phyloP scores from a whole-genome alignment of 2,797 vertebrate species.

The Brachyalestes nurse region DNA sequence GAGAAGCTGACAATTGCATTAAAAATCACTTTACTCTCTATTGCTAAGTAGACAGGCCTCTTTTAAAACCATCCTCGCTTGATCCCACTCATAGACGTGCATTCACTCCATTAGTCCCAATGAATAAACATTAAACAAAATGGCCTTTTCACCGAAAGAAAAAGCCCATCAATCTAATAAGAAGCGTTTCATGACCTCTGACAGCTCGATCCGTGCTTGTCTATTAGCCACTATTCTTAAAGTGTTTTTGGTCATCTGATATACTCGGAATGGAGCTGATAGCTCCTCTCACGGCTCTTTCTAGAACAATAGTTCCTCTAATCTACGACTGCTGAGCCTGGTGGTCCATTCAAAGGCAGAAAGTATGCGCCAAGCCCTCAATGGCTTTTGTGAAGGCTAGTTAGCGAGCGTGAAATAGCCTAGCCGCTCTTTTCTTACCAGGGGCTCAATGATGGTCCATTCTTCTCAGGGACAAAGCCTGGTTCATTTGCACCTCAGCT shows the following conservation, averaged over 20 bases:
- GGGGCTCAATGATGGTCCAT: slow-evolving; percentile 74
- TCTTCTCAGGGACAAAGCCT: slow-evolving; percentile 79
- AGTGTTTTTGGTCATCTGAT: slow-evolving; percentile 77
- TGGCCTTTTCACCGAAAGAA: slow-evolving; percentile 34
- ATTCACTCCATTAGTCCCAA: slow-evolving; percentile 56
- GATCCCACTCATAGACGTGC: slow-evolving; percentile 34
- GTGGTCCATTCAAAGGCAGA: slow-evolving; percentile 79
- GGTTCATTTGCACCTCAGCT: slow-evolving; percentile 82
- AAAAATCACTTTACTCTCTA: slow-evolving; percentile 39
- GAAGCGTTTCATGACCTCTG: slow-evolving; percentile 63
- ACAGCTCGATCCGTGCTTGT: slow-evolving; percentile 69
- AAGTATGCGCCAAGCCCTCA: slow-evolving; percentile 79
- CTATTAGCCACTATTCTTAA: slow-evolving; percentile 79
- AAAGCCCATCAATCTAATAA: slow-evolving; percentile 43
- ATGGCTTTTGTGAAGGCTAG: slow-evolving; percentile 78
- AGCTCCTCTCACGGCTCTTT: slow-evolving; percentile 66
- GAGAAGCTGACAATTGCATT: slow-evolving; percentile 49
- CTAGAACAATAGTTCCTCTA: slow-evolving; percentile 75
- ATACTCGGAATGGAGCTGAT: slow-evolving; percentile 79
- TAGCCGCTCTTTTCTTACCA: slow-evolving; percentile 65
- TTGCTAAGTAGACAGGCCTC: slow-evolving; percentile 24
- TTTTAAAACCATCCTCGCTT: slow-evolving; percentile 40
- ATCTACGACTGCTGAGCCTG: slow-evolving; percentile 72
- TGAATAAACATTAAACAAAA: slow-evolving; percentile 59
- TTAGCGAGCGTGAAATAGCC: slow-evolving; percentile 85